Conservation (phyloP, 2,113 vertebrate species). For the Narcine bancroftii region DNA sequence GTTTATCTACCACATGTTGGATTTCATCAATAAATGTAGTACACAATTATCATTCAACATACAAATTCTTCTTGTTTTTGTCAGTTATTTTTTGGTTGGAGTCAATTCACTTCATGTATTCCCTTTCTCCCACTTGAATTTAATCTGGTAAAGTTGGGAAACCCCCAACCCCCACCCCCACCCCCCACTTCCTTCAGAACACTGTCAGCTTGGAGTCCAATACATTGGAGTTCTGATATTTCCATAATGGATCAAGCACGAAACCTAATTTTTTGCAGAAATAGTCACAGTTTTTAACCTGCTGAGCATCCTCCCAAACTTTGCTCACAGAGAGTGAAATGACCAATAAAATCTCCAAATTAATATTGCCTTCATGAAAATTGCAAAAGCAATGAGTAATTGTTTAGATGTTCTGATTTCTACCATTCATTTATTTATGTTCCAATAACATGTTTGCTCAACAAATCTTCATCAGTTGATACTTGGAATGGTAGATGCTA, state of each 20-base stretch:
- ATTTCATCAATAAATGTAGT: background rate
- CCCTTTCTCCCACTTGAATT: background rate
- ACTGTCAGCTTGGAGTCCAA: background rate
- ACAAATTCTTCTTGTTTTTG: background rate
- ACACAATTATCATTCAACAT: background rate
- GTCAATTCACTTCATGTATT: background rate
- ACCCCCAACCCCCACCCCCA: no score
- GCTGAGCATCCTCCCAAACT: background rate
- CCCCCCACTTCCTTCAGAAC: background rate
- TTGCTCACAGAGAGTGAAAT: background rate
- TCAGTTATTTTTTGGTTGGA: background rate
- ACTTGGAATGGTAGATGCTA: background rate
- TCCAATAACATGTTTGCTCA: conserved; percentile 13
- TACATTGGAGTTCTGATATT: background rate
- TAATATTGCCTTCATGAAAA: background rate
- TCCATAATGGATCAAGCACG: background rate
- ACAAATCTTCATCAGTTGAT: conserved; percentile 23
- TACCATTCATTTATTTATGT: conserved; percentile 23
- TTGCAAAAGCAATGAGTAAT: background rate
- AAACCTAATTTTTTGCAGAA: background rate
- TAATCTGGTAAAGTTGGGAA: background rate
- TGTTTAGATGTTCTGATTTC: conserved; percentile 27
- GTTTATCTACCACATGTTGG: background rate
- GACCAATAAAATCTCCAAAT: background rate
- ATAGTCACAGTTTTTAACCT: background rate